phyloP scores from a whole-genome alignment of 2,113 vertebrate genomes.

The Fregetta grallaria region DNA sequence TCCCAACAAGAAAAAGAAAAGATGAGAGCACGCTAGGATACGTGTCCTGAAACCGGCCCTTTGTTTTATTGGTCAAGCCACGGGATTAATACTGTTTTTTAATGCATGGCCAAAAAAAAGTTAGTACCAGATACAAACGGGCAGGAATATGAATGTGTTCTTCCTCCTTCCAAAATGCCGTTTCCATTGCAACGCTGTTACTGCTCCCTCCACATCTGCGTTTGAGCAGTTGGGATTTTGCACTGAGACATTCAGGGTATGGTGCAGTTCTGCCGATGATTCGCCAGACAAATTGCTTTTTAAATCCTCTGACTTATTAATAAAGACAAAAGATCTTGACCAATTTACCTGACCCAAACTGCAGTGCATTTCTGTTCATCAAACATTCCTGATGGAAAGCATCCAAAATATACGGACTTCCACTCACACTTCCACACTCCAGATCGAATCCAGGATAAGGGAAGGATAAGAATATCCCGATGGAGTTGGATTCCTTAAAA shows the following conservation, averaged over 20 bases:
- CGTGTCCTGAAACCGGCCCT: background rate
- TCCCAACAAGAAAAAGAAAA: background rate
- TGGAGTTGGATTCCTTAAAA: background rate
- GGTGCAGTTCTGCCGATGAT: background rate
- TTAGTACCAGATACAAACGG: background rate
- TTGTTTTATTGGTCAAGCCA: background rate
- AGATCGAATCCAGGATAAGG: background rate
- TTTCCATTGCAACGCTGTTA: background rate
- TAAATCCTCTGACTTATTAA: background rate
- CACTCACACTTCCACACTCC: background rate
- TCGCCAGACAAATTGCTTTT: background rate
- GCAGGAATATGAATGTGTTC: background rate
- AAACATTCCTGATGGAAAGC: background rate
- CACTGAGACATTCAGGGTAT: background rate
- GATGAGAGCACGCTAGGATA: background rate
- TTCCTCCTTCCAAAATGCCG: background rate
- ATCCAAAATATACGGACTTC: background rate
- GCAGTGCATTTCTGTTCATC: background rate
- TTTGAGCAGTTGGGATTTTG: background rate
- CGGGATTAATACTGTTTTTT: background rate
- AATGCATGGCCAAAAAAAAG: background rate
- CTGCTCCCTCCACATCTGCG: background rate
- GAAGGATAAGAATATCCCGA: background rate
- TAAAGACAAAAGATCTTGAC: background rate
- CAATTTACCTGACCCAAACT: background rate